Conservation (phyloP, 2,888 invertebrate species). For the Hanleya hanleyi region DNA sequence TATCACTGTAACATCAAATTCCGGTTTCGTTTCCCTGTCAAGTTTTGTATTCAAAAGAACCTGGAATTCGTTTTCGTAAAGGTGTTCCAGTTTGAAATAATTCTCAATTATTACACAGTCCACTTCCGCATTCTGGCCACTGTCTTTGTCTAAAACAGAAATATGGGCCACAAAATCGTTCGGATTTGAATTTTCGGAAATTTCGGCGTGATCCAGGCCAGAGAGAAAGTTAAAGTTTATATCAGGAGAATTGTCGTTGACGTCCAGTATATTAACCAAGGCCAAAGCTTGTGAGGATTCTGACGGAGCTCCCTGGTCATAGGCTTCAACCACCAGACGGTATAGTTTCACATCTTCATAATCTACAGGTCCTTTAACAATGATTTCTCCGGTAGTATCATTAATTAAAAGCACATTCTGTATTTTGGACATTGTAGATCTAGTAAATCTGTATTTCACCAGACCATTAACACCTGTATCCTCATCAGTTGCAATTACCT, state of each 20-base stretch:
- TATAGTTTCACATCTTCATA: not conserved
- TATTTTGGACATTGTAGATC: slow-evolving; percentile 31
- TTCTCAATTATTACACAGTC: slow-evolving; percentile 11
- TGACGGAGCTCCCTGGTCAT: not conserved
- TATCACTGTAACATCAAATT: not conserved
- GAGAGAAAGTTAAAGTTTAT: not conserved
- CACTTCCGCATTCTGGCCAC: slow-evolving; percentile 55
- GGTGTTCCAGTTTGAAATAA: not conserved
- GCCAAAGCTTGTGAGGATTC: not conserved
- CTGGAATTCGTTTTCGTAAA: slow-evolving; percentile 12
- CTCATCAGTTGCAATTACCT: slow-evolving; percentile 85
- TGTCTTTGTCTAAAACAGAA: not conserved
- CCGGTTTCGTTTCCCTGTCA: not conserved
- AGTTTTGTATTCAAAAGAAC: not conserved
- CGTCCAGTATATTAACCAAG: not conserved
- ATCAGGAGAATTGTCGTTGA: slow-evolving; percentile 1
- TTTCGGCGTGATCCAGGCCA: not conserved
- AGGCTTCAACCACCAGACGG: not conserved
- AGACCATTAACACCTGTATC: slow-evolving; percentile 86
- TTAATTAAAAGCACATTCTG: not conserved
- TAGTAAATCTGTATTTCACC: slow-evolving; percentile 73
- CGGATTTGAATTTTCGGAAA: not conserved
- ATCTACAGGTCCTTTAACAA: not conserved
- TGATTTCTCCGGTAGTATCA: not conserved
- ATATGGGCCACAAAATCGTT: slow-evolving; percentile 4